These are phyloP conservation scores for Drosophila recens DNA, from an alignment of 2,888 invertebrate species.

Conservation along the genomic window DNA sequence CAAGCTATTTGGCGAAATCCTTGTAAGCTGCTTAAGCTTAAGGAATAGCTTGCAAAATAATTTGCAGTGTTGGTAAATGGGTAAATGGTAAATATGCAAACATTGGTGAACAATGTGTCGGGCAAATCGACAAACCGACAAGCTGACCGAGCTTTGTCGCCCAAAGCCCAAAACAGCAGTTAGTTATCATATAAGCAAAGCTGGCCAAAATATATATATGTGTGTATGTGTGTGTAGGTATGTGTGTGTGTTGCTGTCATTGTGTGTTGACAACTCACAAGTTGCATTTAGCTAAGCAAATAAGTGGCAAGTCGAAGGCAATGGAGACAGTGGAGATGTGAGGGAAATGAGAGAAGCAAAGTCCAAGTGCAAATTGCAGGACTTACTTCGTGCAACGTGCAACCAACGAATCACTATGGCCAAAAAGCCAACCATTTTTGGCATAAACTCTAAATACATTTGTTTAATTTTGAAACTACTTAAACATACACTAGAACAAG, in stretches of 20 bases:
- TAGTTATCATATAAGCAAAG: conserved; percentile 7
- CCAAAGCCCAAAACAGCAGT: conserved; percentile 11
- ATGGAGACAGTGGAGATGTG: neutral
- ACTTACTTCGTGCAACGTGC: conserved; percentile 36
- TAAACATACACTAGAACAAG: too few relatives aligned
- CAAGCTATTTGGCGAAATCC: neutral
- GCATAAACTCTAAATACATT: too few relatives aligned
- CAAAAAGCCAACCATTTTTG: too few relatives aligned
- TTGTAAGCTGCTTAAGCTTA: neutral
- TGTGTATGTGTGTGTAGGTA: conserved; percentile 7
- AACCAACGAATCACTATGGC: neutral
- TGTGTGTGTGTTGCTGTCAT: conserved; percentile 27
- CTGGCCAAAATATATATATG: neutral
- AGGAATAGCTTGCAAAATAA: neutral
- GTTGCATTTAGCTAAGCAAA: conserved; percentile 81
- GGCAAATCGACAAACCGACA: conserved; percentile 3
- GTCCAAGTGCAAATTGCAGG: conserved; percentile 56
- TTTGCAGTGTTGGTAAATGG: conserved; percentile 46
- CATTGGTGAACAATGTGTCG: conserved; percentile 9
- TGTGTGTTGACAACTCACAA: conserved; percentile 77
- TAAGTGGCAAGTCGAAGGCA: conserved; percentile 21
- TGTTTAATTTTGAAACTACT: too few relatives aligned
- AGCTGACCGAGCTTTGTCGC: conserved; percentile 11
- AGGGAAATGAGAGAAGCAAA: neutral
- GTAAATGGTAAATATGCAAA: conserved; percentile 37